A percentile compares a stretch with the other conserved stretches of the same genome.
Evolutionary conservation across 2,113 vertebrate genomes (phyloP).

Genomic region (Xenopus borealis): DNA sequence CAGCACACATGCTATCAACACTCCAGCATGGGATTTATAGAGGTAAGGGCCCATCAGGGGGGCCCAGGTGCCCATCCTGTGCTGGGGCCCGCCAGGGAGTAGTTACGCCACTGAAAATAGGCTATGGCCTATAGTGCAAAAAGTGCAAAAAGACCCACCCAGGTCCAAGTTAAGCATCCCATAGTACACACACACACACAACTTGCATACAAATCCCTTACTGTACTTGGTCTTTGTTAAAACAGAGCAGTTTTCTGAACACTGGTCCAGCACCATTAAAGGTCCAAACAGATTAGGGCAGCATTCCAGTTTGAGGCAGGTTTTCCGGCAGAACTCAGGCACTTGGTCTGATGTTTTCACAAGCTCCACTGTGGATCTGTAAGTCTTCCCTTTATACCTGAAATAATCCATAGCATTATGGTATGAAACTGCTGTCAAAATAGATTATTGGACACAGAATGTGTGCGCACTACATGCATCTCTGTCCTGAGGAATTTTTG

Average conservation of each 20-base stretch:
- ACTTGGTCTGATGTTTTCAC: conserved; percentile 91
- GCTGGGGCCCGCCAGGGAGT: too few relatives aligned
- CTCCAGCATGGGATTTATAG: too few relatives aligned
- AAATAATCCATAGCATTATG: conserved; percentile 16
- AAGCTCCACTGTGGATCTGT: conserved; percentile 91
- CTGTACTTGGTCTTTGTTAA: conserved; percentile 99
- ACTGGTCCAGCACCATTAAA: conserved; percentile 89
- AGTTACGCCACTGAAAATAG: too few relatives aligned
- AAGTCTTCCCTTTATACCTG: conserved; percentile 97
- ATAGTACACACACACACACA: too few relatives aligned
- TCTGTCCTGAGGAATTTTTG: too few relatives aligned
- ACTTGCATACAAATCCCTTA: conserved; percentile 60
- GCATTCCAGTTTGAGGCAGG: conserved; percentile 92
- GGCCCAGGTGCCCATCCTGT: too few relatives aligned
- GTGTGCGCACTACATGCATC: too few relatives aligned
- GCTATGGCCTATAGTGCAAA: too few relatives aligned
- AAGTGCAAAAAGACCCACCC: too few relatives aligned
- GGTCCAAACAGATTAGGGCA: conserved; percentile 96
- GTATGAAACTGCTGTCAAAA: neutral
- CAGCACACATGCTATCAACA: too few relatives aligned
- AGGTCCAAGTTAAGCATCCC: too few relatives aligned
- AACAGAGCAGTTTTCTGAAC: conserved; percentile 95
- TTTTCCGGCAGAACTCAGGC: conserved; percentile 92
- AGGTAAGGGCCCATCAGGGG: too few relatives aligned
- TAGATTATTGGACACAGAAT: neutral